Evolutionary conservation across 2,888 invertebrate genomes (phyloP).

Genomic region (Cryptocephalus moraei): DNA sequence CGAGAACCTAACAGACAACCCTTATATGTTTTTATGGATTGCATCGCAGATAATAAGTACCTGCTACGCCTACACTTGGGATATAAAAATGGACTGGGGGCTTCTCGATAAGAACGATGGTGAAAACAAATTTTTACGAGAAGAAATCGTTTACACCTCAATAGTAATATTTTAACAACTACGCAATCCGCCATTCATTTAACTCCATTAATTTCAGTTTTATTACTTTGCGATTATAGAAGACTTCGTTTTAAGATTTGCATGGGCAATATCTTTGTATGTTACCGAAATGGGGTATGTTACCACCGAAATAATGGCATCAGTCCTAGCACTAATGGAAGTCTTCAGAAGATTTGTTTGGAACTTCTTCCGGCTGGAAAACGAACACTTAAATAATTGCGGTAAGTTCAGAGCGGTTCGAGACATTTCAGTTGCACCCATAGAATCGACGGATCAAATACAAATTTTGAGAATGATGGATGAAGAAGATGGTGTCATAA

Average conservation of each 20-base stretch:
- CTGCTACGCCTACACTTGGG: conserved; percentile 75
- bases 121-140: conserved; percentile 64
- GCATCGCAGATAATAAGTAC: conserved; percentile 57
- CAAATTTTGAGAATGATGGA: conserved; percentile 68
- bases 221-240: conserved; percentile 78
- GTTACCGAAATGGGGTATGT: conserved; percentile 54
- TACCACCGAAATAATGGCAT: conserved; percentile 55
- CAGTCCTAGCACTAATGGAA: conserved; percentile 56
- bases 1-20: conserved; percentile 44
- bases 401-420: conserved; percentile 81
- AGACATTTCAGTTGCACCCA: conserved; percentile 71
- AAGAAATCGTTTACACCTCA: conserved; percentile 71
- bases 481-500: conserved; percentile 56
- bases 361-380: conserved; percentile 84
- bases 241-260: conserved; percentile 67
- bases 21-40: conserved; percentile 63
- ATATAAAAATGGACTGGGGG: conserved; percentile 86
- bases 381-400: conserved; percentile 84
- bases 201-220: conserved; percentile 39
- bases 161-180: no score
- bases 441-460: conserved; percentile 64
- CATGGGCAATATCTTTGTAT: conserved; percentile 65
- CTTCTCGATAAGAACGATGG: conserved; percentile 64
- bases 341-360: conserved; percentile 67
- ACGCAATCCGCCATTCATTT: no score